Base-by-base conservation (phyloP, 37 sponge, comb jelly and placozoan genomes). In the Cliona cf. orientalis region DNA sequence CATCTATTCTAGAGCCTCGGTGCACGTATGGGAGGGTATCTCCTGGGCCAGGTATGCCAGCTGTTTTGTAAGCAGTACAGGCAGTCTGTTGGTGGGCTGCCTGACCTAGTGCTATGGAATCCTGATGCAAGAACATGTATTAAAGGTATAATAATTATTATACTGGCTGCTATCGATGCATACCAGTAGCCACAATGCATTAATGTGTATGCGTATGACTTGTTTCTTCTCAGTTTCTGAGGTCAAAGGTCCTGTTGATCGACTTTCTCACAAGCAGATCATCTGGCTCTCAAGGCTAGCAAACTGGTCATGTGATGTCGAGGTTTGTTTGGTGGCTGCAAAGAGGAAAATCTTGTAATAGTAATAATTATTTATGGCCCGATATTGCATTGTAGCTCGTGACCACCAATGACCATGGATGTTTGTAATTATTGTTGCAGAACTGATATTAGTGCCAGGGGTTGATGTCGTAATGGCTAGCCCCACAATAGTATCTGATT, bases 61-160 rank as follows among this genome's bases (percentile, higher is more conserved):
- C 62, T 65, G 33, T 84, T 86, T 49, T 6, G 86, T 36, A 70
- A 31, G 35, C 36, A 61, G 58, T 86, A 86, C 37, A 33, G 42
- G 35, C 74, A 66, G 35, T 61, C 42, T 5, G 31, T 63, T 5
- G 90, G 91, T 23, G 94, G 94, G 1, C 71, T 93, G 21, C 94
- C 94, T 71, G 94, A 93, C 57, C 84, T 93, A 28, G 86, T 74
- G 26, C 60, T 93, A 56, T 93, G 94, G 94, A 75, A 86, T 25
- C 79, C 86, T 22, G 12, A 40, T 11, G 61, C 36, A 1, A 69
- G 29, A 14, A 70, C 58, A 37, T 71, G 78, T 66, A n/a, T n/a
- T n/a, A n/a, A 93, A 93, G 83, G 94, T 93, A 6, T 26, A 76
- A 44, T 42, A 4, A 40, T 55, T 28, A 39, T 39, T 68, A 68